A percentile compares a stretch with the other conserved stretches of the same genome.
Conservation (phyloP, 2,113 vertebrate species). For the Okapia johnstoni region DNA sequence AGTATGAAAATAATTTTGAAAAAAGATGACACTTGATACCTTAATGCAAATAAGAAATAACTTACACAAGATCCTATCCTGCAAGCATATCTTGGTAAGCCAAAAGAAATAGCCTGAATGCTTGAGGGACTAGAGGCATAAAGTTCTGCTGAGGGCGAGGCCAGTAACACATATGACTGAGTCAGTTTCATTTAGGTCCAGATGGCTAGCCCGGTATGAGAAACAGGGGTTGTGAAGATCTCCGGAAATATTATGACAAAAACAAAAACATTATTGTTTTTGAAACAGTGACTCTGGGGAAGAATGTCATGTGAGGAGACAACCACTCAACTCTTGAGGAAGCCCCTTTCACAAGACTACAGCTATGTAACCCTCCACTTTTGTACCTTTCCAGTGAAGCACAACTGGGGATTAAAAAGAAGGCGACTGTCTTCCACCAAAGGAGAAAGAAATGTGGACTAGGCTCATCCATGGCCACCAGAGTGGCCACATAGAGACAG, state of each 20-base stretch:
- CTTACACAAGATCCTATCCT: not conserved
- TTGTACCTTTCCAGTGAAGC: not conserved
- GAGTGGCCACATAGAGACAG: not conserved
- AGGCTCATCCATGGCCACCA: not conserved
- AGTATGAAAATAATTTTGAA: not conserved
- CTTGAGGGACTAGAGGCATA: not conserved
- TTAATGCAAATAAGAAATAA: constrained; percentile 28
- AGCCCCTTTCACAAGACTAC: not conserved
- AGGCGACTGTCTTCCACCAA: not conserved
- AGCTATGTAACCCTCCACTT: not conserved
- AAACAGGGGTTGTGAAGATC: not conserved
- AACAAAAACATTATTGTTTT: not conserved
- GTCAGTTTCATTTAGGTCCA: not conserved
- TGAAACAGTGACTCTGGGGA: not conserved
- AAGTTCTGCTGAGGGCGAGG: not conserved
- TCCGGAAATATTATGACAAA: not conserved
- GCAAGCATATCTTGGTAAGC: not conserved
- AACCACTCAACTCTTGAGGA: not conserved
- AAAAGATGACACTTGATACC: not conserved
- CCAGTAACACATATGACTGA: not conserved
- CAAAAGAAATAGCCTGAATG: not conserved
- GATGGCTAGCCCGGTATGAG: not conserved
- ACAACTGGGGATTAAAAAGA: not conserved
- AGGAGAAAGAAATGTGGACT: not conserved
- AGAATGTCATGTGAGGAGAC: not conserved